Conservation (phyloP, 2,113 vertebrate genomes). For the Naja naja region DNA sequence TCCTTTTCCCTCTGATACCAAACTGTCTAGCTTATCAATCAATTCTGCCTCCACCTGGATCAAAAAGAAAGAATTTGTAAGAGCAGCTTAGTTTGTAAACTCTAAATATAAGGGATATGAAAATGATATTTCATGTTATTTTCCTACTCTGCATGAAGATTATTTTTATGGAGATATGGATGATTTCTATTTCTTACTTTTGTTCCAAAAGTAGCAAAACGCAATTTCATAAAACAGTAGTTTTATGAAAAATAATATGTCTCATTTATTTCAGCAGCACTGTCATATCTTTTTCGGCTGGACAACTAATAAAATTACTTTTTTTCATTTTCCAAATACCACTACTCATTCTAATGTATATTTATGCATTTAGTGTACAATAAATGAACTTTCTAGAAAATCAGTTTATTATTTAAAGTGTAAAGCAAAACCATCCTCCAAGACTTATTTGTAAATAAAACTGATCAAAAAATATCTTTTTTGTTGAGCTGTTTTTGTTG, state of each 20-base stretch:
- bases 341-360: background rate
- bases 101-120: background rate
- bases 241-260: background rate
- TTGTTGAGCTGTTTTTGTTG: background rate
- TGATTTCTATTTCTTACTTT: constrained; percentile 7
- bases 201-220: background rate
- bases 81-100: background rate
- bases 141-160: background rate
- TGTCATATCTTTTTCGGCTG: constrained; percentile 12
- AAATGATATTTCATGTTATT: constrained; percentile 13
- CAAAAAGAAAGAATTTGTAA: constrained; percentile 31
- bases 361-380: background rate
- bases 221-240: constrained; percentile 4
- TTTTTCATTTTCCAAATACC: background rate
- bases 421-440: background rate
- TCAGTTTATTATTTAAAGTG: background rate
- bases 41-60: constrained; percentile 91
- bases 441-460: background rate
- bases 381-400: background rate
- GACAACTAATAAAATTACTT: constrained; percentile 35
- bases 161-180: background rate
- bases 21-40: constrained; percentile 95
- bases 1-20: constrained; percentile 95
- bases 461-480: background rate
- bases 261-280: constrained; percentile 14